Conservation (phyloP, 2,797 vertebrate genomes). For the Catamblyrhynchus diadema region DNA sequence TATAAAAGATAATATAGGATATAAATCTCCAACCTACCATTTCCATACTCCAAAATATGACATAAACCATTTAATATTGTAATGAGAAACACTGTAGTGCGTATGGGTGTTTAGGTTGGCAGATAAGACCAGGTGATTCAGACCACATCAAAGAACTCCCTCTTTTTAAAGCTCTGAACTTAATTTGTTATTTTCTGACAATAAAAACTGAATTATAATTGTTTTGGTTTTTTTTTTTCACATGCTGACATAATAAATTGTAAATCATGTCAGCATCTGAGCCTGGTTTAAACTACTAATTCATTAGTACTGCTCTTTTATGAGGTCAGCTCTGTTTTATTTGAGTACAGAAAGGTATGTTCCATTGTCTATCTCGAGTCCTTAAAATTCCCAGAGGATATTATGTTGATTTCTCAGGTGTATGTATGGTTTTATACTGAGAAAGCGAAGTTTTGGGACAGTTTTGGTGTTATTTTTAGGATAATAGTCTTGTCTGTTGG, state of each 20-base stretch:
- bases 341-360: not conserved
- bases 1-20: slow-evolving; percentile 58
- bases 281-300: not conserved
- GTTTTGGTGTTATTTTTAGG: not conserved
- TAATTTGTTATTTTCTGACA: slow-evolving; percentile 67
- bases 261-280: slow-evolving; percentile 48
- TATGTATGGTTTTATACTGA: not conserved
- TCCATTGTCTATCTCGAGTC: not conserved
- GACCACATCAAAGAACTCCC: slow-evolving; percentile 62
- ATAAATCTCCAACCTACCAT: slow-evolving; percentile 57
- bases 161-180: slow-evolving; percentile 46
- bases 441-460: not conserved
- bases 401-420: not conserved
- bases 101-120: slow-evolving; percentile 49
- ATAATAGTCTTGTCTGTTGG: not conserved
- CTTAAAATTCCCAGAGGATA: not conserved
- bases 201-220: slow-evolving; percentile 47
- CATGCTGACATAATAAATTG: slow-evolving; percentile 21
- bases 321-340: slow-evolving; percentile 8
- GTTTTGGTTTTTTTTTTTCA: not conserved
- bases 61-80: slow-evolving; percentile 63
- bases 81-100: slow-evolving; percentile 46
- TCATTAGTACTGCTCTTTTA: not conserved
- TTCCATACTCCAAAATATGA: slow-evolving; percentile 58
- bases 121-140: slow-evolving; percentile 60